Evolutionary conservation across 64 coral and sea anemone genomes (phyloP).

Genomic region (Dendronephthya gigantea): DNA sequence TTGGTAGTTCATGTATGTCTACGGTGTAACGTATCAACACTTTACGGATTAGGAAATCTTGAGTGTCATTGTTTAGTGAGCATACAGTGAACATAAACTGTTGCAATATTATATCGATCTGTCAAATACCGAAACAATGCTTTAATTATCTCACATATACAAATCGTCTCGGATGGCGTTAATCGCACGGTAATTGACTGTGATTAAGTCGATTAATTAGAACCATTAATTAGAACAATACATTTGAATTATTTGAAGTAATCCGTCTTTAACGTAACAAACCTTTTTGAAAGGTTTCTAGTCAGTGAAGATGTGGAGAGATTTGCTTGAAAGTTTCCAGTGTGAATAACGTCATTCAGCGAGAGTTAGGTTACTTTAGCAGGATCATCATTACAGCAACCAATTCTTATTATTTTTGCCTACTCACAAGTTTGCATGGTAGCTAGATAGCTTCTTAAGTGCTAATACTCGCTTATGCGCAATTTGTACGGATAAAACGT

Average conservation of each 20-base stretch:
- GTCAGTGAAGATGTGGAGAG: neutral
- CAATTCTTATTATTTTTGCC: too few relatives aligned
- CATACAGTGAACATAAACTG: conserved; percentile 1
- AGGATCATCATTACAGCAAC: neutral
- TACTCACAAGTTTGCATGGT: too few relatives aligned
- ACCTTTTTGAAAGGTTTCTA: neutral
- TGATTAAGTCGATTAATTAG: conserved; percentile 25
- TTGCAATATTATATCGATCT: conserved; percentile 24
- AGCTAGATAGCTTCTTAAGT: too few relatives aligned
- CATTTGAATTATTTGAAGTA: conserved; percentile 6
- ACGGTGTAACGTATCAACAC: neutral
- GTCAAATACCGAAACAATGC: conserved; percentile 20
- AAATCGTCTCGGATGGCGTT: conserved; percentile 20
- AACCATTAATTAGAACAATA: conserved; percentile 25
- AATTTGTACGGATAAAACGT: too few relatives aligned
- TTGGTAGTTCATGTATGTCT: neutral
- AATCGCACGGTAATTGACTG: conserved; percentile 24
- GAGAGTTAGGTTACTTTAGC: neutral
- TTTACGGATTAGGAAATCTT: neutral
- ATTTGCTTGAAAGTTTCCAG: neutral
- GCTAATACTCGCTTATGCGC: too few relatives aligned
- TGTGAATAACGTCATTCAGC: neutral
- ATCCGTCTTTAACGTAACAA: neutral
- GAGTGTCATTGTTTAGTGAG: conserved; percentile 10
- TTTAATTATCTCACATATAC: conserved; percentile 21